Percentiles rank a stretch among this genome's conserved stretches.
phyloP scores from a whole-genome alignment of 92 coral and sea anemone species.

The Hydrozoanthus gracilis region DNA sequence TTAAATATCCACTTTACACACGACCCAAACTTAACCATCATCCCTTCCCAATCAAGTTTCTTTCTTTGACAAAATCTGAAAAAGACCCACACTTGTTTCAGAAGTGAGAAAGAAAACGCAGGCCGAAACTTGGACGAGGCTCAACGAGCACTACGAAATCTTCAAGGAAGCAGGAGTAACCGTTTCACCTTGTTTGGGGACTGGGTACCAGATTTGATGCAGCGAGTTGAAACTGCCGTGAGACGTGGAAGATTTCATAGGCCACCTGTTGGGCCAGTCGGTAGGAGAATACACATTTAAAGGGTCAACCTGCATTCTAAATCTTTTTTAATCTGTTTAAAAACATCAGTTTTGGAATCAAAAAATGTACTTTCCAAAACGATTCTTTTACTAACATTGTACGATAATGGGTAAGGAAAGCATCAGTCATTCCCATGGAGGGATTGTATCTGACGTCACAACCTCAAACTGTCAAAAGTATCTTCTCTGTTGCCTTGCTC shows the following conservation, averaged over 20 bases:
- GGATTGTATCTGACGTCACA: too few species aligned
- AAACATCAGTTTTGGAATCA: too few species aligned
- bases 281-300: constrained; percentile 42
- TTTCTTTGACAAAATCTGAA: not conserved
- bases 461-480: too few species aligned
- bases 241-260: constrained; percentile 78
- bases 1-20: too few species aligned
- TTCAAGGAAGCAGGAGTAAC: constrained; percentile 80
- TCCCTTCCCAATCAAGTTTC: not conserved
- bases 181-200: constrained; percentile 83
- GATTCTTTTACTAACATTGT: too few species aligned
- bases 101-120: constrained; percentile 81
- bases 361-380: too few species aligned
- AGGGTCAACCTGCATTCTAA: not conserved
- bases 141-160: constrained; percentile 71
- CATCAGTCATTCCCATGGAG: too few species aligned
- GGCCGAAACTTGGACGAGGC: constrained; percentile 62
- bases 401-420: too few species aligned
- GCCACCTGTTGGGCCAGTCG: constrained; percentile 90
- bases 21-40: not conserved
- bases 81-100: not conserved
- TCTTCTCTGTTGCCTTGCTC: too few species aligned
- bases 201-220: constrained; percentile 85
- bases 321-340: too few species aligned
- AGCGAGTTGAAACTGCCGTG: constrained; percentile 72